Base-by-base conservation (phyloP, 1,140 invertebrate genomes). In the Lerema accius region DNA sequence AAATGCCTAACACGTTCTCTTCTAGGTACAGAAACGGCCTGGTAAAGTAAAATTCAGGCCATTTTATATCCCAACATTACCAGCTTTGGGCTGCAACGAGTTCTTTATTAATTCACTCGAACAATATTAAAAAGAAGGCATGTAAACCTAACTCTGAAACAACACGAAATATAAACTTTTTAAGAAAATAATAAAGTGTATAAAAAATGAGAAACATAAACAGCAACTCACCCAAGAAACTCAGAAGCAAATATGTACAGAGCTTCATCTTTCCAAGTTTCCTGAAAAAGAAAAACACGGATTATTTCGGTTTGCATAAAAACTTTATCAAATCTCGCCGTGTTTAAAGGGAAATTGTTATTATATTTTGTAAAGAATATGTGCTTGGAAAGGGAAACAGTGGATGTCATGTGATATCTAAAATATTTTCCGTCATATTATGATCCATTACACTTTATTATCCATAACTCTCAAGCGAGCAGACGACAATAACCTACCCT, bases 231-330 rank as follows among this genome's bases (percentile, higher is more conserved):
- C 86, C 86, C 78, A 89, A 84, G 76, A 86, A 86, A 80, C 84
- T 86, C 71, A 89, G 73, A 70, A 89, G 79, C 77, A 89, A 81
- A 76, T 89, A 87, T 80, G 77, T 81, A 76, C 80, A 81, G 69
- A 87, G 78, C 83, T 81, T 86, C 86, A 89, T 89, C 67, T 86
- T 86, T 71, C 70, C 70, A 73, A 80, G 69, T 72, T 82, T 80
- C 80, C 86, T 89, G 83, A 28, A 83, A 87, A 76, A 76, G 73
- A 86, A 79, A 76, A 77, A 73, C 64, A 76, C 37, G 11, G 16
- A 67, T 78, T 76, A 75, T 76, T 78, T 66, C 40, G 32, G 65
- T 67, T 73, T 73, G 46, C 51, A 68, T 62, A 55, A 58, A 48
- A 70, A 71, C 37, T 45, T 51, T 37, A 61, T 50, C 7, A 61